Evolutionary conservation across 2,888 invertebrate species (phyloP).

Genomic region (Leistus spinibarbis): DNA sequence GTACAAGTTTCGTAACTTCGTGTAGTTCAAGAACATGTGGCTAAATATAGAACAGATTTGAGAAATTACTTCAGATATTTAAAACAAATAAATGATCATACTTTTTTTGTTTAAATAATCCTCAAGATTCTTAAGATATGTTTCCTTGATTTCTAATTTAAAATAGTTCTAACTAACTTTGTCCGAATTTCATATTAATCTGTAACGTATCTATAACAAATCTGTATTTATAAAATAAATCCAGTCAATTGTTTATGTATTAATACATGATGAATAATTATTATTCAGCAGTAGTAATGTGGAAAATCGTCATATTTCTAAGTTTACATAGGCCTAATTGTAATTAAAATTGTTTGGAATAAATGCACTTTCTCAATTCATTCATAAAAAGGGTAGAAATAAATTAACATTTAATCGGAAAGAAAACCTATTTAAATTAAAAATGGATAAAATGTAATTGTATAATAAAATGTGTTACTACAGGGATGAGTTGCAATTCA

Average conservation of each 20-base stretch:
- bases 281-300: conserved; percentile 4
- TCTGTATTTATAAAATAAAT: neutral
- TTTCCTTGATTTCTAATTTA: neutral
- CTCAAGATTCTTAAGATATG: no score
- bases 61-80: no score
- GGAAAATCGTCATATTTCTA: conserved; percentile 23
- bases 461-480: neutral
- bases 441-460: neutral
- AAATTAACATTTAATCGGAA: neutral
- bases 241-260: neutral
- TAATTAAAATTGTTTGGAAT: conserved; percentile 13
- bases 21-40: no score
- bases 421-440: neutral
- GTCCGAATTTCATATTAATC: neutral
- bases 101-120: no score
- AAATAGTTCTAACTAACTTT: neutral
- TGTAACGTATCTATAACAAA: neutral
- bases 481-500: neutral
- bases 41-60: no score
- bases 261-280: neutral
- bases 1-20: no score
- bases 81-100: no score
- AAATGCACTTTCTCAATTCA: conserved; percentile 22
- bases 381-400: conserved; percentile 1
- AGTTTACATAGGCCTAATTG: conserved; percentile 20